Evolutionary conservation across 2,888 invertebrate genomes (phyloP).

Genomic region (Philonicus albiceps): DNA sequence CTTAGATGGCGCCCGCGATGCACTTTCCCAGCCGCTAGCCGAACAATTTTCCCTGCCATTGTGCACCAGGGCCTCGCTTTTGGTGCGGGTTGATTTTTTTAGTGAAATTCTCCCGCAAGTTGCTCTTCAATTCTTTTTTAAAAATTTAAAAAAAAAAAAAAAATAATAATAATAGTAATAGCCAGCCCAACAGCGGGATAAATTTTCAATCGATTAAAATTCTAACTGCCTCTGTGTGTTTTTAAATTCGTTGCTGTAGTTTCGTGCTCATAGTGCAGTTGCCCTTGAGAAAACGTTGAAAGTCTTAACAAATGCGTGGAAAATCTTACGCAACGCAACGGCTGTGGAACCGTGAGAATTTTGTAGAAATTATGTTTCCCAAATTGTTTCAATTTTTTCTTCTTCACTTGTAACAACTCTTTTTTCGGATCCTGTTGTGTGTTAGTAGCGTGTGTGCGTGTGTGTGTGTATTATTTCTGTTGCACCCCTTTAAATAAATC

Average conservation of each 20-base stretch:
- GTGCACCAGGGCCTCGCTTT: slow-evolving; percentile 5
- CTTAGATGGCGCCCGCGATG: slow-evolving; percentile 34
- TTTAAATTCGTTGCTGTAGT: not conserved
- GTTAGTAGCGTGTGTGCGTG: not conserved
- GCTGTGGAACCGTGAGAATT: not conserved
- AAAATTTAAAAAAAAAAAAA: not conserved
- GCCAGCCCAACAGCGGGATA: not conserved
- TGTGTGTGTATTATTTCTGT: not conserved
- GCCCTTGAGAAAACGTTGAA: not conserved
- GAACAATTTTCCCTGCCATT: slow-evolving; percentile 32
- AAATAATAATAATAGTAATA: not conserved
- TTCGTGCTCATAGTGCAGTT: not conserved
- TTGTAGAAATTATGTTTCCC: not conserved
- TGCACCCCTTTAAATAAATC: not conserved
- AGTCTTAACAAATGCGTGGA: not conserved
- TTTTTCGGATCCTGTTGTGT: not conserved
- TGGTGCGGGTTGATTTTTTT: slow-evolving; percentile 23
- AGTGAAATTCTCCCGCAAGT: not conserved
- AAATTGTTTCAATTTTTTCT: not conserved
- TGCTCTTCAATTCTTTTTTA: not conserved
- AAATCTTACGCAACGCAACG: not conserved
- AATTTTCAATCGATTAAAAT: not conserved
- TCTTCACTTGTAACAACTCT: not conserved
- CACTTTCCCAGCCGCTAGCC: slow-evolving; percentile 19
- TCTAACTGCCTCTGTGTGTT: not conserved